Evolutionary conservation across 2,113 vertebrate genomes (phyloP).

Genomic region (Dromaius novaehollandiae): DNA sequence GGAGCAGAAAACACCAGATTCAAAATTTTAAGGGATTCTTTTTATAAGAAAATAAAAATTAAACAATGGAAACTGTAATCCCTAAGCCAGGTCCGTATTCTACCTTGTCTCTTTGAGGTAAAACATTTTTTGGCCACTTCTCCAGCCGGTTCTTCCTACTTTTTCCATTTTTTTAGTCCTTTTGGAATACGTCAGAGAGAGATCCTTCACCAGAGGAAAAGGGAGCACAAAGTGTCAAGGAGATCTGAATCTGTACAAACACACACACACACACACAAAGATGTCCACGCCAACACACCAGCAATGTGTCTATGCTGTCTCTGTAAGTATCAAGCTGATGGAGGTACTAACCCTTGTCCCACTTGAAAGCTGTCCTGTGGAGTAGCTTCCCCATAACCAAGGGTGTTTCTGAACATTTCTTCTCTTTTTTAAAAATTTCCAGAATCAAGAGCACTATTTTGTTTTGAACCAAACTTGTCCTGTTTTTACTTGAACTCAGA

Average conservation of each 20-base stretch:
- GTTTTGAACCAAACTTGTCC: background rate
- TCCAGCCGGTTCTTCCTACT: background rate
- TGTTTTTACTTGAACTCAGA: background rate
- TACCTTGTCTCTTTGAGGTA: background rate
- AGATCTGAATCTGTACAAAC: background rate
- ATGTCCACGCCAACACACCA: background rate
- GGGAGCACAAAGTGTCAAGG: background rate
- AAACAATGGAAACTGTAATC: background rate
- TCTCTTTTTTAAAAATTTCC: background rate
- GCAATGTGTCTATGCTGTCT: background rate
- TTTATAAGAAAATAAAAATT: background rate
- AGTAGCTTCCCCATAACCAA: background rate
- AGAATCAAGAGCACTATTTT: background rate
- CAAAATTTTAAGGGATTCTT: background rate
- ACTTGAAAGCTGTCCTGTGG: background rate
- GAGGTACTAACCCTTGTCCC: background rate
- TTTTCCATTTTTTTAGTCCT: background rate
- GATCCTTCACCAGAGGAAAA: background rate
- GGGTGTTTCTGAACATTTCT: background rate
- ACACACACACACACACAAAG: background rate
- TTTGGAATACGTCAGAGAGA: background rate
- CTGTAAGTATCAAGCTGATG: background rate
- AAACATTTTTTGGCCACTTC: background rate
- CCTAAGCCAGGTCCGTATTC: background rate
- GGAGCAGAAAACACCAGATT: background rate